phyloP scores from a whole-genome alignment of 2,113 vertebrate species.

The Lamprologus tigripictilis region DNA sequence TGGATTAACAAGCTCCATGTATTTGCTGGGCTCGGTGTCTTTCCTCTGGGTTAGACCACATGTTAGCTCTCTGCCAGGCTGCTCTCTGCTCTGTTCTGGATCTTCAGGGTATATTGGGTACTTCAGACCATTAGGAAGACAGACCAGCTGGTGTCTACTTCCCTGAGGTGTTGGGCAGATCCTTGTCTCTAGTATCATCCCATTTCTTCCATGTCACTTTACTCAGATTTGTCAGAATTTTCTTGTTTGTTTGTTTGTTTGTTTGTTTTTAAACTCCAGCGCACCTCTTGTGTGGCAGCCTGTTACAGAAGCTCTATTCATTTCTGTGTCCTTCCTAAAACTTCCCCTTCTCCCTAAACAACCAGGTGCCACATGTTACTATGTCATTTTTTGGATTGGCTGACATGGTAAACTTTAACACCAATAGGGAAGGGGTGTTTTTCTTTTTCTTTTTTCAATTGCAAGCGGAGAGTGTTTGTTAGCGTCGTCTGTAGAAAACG shows the following conservation, averaged over 20 bases:
- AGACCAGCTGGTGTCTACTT: background rate
- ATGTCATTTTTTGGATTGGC: background rate
- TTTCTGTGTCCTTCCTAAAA: background rate
- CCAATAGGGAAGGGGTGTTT: rapidly evolving
- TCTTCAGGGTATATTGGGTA: background rate
- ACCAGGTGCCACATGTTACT: background rate
- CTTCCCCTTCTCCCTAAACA: background rate
- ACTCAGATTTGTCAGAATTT: background rate
- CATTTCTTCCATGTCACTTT: background rate
- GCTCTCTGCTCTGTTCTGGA: rapidly evolving
- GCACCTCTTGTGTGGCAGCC: background rate
- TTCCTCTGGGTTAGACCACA: background rate
- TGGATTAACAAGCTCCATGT: background rate
- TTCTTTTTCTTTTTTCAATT: background rate
- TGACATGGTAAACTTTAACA: background rate
- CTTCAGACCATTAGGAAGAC: background rate
- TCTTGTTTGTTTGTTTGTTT: background rate
- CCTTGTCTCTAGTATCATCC: background rate
- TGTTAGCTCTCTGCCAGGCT: background rate
- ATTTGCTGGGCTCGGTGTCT: background rate
- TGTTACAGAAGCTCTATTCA: background rate
- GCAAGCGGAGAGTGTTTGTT: background rate
- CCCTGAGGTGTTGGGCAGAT: background rate
- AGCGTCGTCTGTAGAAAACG: rapidly evolving
- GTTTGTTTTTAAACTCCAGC: background rate